Evolutionary conservation across 2,113 vertebrate genomes (phyloP), one percentile per base, ranked within the genome.

Genomic region (Calidris pygmaea): DNA sequence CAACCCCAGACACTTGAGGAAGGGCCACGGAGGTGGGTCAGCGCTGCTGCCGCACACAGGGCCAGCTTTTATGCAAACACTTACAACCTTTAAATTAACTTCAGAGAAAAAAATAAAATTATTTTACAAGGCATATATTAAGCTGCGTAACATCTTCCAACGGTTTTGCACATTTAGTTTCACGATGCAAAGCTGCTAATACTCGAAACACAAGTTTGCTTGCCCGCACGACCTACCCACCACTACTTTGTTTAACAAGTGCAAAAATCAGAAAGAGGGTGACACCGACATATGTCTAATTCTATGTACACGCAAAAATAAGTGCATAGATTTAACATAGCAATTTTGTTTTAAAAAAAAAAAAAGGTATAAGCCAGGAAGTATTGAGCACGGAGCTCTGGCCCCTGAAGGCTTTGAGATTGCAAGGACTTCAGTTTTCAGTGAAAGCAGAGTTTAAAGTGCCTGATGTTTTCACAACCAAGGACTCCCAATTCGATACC

Each of bases 51-150:
- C 58, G 53, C 2, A 1, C 0, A 0, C 1, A 5, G 47, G n/a
- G 74, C 85, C 15, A 2, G 60, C 52, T 75, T 50, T 50, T 87
- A 87, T 3, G 29, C 87, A 95, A 78, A 93, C 62, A 66, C 62
- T 90, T 92, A 76, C 41, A 94, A 94, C 3, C 1, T 81, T 95
- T 45, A 70, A 87, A 96, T 91, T 89, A 94, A 75, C 68, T 67
- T 91, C 3, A 62, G 27, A 67, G 58, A 10, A 77, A 87, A 80
- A 70, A 83, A 78, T 11, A 83, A 60, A 71, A 56, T 5, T 88
- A 89, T 70, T 70, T 87, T 77, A 78, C 71, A 91, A 73, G 80
- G 90, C 52, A 70, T 67, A 77, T 58, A 90, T 87, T 93, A 67
- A 72, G 81, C 91, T 50, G 74, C 7, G 2, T 88, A 94, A 52